Base-by-base conservation (phyloP, 2,113 vertebrate genomes). In the Hippocampus mohnikei region DNA sequence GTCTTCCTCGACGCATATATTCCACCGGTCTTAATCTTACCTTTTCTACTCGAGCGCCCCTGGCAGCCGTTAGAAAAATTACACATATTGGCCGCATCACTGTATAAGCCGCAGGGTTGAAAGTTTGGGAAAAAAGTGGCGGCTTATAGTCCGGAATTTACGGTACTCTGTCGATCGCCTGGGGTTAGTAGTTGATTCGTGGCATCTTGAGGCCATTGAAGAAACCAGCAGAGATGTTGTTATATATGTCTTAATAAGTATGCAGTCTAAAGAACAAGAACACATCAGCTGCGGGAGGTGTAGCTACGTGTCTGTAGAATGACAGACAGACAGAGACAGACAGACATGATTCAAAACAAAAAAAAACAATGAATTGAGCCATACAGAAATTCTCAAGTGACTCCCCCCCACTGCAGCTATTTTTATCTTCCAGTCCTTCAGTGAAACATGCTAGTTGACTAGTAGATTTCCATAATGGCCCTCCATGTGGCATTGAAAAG, bases 361-460 rank as follows among this genome's bases (percentile, higher is more conserved):
- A 56, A n/a, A 27, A 58, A 25, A 58, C 23, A 58, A 58, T 15
- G 55, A 58, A 58, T 25, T 25, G 3, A 58, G 53, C 16, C 58
- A 66, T 44, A 74, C 42, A 67, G 1, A 78, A 60, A 70, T 44
- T 0, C 63, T 60, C n/a, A 52, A 23, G 52, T 37, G 9, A 9
- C 23, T 18, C 27, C 11, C 55, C 12, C 8, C 8, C 21, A 23
- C 9, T 21, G 50, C 1, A 67, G 65, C 13, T 42, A 16, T 62
- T 66, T 73, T 64, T 46, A 63, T 58, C 55, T 59, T 72, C 40
- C 8, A 10, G 58, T 70, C 55, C 8, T 37, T 70, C 69, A 40
- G 15, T 63, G 29, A 72, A 25, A 61, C 41, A 61, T 44, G 41
- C 44, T 70, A 23, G 33, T 27, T 71, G 11, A 70, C 41, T 68